A percentile compares a stretch with the other conserved stretches of the same genome.
Evolutionary conservation across 1,140 invertebrate species (phyloP).

Genomic region (Hyles euphorbiae): DNA sequence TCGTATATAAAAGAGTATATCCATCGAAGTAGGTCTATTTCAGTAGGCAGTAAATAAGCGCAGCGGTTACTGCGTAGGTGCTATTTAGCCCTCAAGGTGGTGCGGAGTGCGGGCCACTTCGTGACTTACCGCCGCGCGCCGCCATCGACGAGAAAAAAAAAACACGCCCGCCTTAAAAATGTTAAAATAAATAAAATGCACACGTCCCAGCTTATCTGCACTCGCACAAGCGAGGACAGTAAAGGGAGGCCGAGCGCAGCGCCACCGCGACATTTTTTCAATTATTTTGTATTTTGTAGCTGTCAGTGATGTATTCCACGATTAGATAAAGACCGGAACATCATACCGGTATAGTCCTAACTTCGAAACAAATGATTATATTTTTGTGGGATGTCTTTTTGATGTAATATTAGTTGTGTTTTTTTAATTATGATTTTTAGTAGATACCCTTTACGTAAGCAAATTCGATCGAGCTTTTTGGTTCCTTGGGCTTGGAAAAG

Average conservation of each 20-base stretch:
- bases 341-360: too few species aligned
- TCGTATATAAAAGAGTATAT: too few species aligned
- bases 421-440: too few species aligned
- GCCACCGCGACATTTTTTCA: constrained; percentile 14
- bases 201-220: constrained; percentile 67
- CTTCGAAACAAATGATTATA: too few species aligned
- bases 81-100: constrained; percentile 70
- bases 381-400: too few species aligned
- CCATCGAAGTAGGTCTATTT: constrained; percentile 36
- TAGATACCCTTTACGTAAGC: too few species aligned
- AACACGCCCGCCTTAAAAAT: constrained; percentile 62
- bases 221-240: constrained; percentile 54
- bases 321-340: constrained; percentile 2
- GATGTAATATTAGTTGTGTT: too few species aligned
- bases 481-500: too few species aligned
- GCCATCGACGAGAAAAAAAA: constrained; percentile 55
- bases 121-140: constrained; percentile 64
- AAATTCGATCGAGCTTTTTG: too few species aligned
- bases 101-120: constrained; percentile 48
- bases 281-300: constrained; percentile 13
- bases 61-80: constrained; percentile 50
- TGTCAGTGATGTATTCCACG: constrained; percentile 4
- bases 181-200: constrained; percentile 74
- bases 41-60: constrained; percentile 41
- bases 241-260: constrained; percentile 38